These are phyloP conservation scores for Rotaria macrura DNA, from an alignment of 2,888 invertebrate genomes.

Conservation along the genomic window DNA sequence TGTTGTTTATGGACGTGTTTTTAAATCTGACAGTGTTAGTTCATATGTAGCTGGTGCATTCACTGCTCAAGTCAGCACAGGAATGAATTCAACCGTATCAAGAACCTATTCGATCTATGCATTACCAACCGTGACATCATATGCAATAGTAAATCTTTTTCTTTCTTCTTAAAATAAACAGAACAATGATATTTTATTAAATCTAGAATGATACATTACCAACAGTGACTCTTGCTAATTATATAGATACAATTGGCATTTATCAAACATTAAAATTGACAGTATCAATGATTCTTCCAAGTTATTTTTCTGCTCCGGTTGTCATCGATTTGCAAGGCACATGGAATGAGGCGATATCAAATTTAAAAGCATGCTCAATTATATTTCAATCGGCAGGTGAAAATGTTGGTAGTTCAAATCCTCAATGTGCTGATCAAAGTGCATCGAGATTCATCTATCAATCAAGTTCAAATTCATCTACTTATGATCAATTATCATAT, in stretches of 20 bases:
- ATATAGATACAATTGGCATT: not conserved
- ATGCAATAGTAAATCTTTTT: not conserved
- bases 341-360: not conserved
- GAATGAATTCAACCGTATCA: not conserved
- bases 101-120: not conserved
- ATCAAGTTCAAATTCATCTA: not conserved
- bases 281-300: conserved; percentile 23
- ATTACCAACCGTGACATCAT: not conserved
- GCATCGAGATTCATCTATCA: not conserved
- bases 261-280: conserved; percentile 24
- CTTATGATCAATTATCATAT: not conserved
- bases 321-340: conserved; percentile 12
- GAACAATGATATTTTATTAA: not conserved
- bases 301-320: conserved; percentile 6
- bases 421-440: not conserved
- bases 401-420: conserved; percentile 27
- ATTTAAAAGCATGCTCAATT: conserved; percentile 19
- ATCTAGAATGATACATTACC: conserved; percentile 23
- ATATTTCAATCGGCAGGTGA: conserved; percentile 25
- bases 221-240: not conserved
- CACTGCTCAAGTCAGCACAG: not conserved
- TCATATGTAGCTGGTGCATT: not conserved
- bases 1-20: not conserved
- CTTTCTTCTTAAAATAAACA: no score
- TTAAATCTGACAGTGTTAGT: not conserved